These are phyloP conservation scores for Miichthys miiuy DNA, from an alignment of 2,797 vertebrate genomes.

Conservation along the genomic window DNA sequence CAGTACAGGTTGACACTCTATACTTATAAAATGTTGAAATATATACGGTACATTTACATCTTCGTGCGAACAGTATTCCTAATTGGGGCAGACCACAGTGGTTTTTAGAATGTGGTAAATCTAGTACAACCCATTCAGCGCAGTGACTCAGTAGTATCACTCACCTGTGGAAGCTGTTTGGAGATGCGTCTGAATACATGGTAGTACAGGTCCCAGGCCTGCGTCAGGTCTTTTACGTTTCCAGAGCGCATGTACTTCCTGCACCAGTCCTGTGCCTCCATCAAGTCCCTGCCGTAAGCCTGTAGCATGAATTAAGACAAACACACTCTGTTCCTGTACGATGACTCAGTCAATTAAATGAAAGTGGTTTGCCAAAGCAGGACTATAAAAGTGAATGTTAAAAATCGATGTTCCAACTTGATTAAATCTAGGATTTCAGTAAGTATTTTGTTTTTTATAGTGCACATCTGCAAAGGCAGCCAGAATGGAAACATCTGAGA, in stretches of 20 bases:
- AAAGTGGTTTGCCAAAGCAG: slow-evolving; percentile 33
- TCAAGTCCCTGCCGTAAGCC: slow-evolving; percentile 97
- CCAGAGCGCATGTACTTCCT: slow-evolving; percentile 99
- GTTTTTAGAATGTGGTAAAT: neutral
- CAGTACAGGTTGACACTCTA: neutral
- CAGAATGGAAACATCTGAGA: slow-evolving; percentile 34
- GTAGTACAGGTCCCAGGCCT: slow-evolving; percentile 99
- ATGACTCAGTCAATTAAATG: slow-evolving; percentile 28
- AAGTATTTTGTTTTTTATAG: slow-evolving; percentile 35
- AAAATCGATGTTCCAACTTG: slow-evolving; percentile 19
- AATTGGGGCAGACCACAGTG: neutral
- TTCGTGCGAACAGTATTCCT: neutral
- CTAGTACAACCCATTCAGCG: neutral
- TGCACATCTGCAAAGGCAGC: slow-evolving; percentile 43
- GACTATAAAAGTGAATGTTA: slow-evolving; percentile 32
- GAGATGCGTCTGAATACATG: slow-evolving; percentile 98
- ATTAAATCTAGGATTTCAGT: slow-evolving; percentile 17
- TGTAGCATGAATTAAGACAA: slow-evolving; percentile 62
- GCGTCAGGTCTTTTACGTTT: slow-evolving; percentile 98
- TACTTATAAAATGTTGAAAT: neutral
- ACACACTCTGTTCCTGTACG: slow-evolving; percentile 31
- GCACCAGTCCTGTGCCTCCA: slow-evolving; percentile 99
- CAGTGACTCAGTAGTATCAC: neutral
- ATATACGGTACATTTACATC: neutral
- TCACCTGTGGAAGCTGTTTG: slow-evolving; percentile 97